These are phyloP conservation scores for Lagocephalus sceleratus DNA, from an alignment of 2,797 vertebrate species.

Conservation along the genomic window DNA sequence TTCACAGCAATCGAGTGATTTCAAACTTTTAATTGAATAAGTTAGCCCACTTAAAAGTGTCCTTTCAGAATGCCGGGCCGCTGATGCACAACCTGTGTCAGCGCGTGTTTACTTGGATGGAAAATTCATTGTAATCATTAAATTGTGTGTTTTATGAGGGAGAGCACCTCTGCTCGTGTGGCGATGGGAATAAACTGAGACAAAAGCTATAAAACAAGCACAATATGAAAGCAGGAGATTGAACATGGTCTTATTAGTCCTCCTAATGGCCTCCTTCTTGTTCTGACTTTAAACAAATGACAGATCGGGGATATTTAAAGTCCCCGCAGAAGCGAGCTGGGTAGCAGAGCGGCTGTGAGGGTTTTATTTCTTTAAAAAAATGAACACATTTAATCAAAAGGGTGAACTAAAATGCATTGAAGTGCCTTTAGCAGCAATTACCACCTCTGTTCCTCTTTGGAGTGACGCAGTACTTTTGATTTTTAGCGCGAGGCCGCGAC, in stretches of 20 bases:
- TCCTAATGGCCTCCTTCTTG: no score
- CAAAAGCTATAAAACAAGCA: not conserved
- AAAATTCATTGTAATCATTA: constrained; percentile 16
- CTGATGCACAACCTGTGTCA: no score
- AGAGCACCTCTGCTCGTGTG: not conserved
- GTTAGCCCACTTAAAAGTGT: constrained; percentile 27
- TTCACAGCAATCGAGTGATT: constrained; percentile 11
- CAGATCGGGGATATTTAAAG: no score
- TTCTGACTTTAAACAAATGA: no score
- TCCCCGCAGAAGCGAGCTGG: no score
- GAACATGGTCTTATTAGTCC: not conserved
- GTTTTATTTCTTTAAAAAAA: constrained; percentile 15
- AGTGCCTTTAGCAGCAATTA: constrained; percentile 12
- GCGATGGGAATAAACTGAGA: constrained; percentile 6
- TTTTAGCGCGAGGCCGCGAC: no score
- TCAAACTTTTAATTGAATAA: constrained; percentile 49
- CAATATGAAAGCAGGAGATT: constrained; percentile 8
- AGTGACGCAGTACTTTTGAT: no score
- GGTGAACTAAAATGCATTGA: constrained; percentile 9
- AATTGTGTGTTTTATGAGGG: constrained; percentile 11
- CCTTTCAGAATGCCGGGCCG: no score
- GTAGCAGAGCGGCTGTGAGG: constrained; percentile 4
- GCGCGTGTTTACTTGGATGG: constrained; percentile 19
- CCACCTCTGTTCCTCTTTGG: no score
- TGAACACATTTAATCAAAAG: no score